A percentile compares a stretch with the other conserved stretches of the same genome.
Evolutionary conservation across 2,797 vertebrate species (phyloP).

Genomic region (Hafferia zeledoni): DNA sequence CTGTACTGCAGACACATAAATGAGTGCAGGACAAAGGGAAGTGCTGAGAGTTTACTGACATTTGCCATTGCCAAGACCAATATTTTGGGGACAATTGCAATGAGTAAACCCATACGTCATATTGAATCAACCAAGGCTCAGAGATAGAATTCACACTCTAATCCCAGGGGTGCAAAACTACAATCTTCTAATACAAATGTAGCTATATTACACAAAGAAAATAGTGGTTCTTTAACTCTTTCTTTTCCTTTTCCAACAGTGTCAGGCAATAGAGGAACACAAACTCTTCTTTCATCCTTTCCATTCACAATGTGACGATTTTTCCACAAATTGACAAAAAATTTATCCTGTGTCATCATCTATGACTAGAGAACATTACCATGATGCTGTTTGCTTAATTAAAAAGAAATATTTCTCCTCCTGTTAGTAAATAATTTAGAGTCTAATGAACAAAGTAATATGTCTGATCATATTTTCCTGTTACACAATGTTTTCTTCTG

Average conservation of each 20-base stretch:
- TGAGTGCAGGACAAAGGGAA: neutral
- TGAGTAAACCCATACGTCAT: neutral
- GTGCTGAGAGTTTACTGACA: conserved; percentile 18
- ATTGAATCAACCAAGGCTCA: neutral
- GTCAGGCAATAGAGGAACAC: neutral
- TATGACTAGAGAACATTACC: neutral
- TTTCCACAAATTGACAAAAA: neutral
- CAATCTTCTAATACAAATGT: neutral
- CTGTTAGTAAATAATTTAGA: neutral
- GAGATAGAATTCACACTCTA: neutral
- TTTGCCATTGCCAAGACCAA: conserved; percentile 1
- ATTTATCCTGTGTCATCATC: neutral
- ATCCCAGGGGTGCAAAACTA: neutral
- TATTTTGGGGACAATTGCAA: neutral
- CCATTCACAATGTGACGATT: neutral
- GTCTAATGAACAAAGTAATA: neutral
- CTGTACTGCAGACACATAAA: neutral
- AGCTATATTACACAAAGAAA: neutral
- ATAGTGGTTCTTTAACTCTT: neutral
- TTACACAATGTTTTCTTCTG: neutral
- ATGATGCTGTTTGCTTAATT: neutral
- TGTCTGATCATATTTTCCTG: neutral
- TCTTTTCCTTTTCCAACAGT: neutral
- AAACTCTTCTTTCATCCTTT: neutral
- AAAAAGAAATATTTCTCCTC: neutral